These are phyloP conservation scores for Metopia argyrocephala DNA, from an alignment of 2,888 invertebrate genomes.

Conservation along the genomic window DNA sequence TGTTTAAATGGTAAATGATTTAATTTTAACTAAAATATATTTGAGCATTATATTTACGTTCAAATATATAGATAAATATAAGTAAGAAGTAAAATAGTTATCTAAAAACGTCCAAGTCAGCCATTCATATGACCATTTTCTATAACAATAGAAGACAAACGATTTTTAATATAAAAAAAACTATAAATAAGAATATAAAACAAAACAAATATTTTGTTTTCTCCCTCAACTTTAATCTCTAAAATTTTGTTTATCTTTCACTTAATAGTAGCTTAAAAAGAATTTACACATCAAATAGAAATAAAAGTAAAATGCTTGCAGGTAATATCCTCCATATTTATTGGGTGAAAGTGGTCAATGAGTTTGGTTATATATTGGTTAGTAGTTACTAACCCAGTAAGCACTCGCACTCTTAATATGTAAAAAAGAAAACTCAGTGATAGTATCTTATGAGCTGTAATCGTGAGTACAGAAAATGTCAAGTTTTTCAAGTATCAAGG, in stretches of 20 bases:
- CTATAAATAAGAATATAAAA: neutral
- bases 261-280: neutral
- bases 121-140: constrained; percentile 33
- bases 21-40: no score
- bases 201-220: no score
- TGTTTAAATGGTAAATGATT: no score
- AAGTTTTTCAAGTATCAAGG: no score
- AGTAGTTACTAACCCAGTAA: neutral
- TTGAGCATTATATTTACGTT: no score
- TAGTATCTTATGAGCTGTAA: no score
- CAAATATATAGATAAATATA: neutral
- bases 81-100: constrained; percentile 10
- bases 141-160: constrained; percentile 40
- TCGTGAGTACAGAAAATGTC: no score
- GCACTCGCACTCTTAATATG: neutral
- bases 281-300: neutral
- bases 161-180: constrained; percentile 37
- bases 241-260: no score
- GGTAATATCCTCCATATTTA: no score
- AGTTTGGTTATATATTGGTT: neutral
- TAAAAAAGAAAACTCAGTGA: neutral
- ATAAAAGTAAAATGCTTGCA: neutral
- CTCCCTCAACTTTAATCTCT: no score
- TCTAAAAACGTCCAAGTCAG: constrained; percentile 4
- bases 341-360: neutral